phyloP scores from a whole-genome alignment of 2,797 vertebrate species.

The Neosilurus mollespiculum region DNA sequence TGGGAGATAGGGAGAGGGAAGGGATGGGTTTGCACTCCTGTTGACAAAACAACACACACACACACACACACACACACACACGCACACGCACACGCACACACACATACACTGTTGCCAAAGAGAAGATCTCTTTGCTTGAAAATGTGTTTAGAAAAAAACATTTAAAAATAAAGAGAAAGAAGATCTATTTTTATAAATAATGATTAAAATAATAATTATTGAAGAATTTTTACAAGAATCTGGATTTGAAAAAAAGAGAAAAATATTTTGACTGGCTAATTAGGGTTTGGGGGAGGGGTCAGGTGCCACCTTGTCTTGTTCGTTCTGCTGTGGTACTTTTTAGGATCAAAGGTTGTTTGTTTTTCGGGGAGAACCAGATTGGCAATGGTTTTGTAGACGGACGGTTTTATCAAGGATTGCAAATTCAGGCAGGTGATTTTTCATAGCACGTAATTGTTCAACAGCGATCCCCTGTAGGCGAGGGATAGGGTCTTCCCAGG shows the following conservation, averaged over 20 bases:
- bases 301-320: slow-evolving; percentile 99
- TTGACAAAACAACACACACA: slow-evolving; percentile 85
- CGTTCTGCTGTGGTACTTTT: slow-evolving; percentile 99
- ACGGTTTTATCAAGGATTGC: slow-evolving; percentile 85
- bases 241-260: slow-evolving; percentile 99
- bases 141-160: slow-evolving; percentile 99
- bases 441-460: slow-evolving; percentile 98
- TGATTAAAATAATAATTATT: slow-evolving; percentile 87
- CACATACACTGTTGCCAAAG: slow-evolving; percentile 99
- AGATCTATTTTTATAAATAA: slow-evolving; percentile 99
- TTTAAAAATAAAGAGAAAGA: slow-evolving; percentile 88
- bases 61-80: slow-evolving; percentile 43
- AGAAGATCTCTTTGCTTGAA: slow-evolving; percentile 99
- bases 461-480: slow-evolving; percentile 92
- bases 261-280: slow-evolving; percentile 99
- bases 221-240: slow-evolving; percentile 99
- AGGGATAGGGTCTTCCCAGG: slow-evolving; percentile 92
- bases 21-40: slow-evolving; percentile 89
- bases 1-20: slow-evolving; percentile 89
- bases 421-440: slow-evolving; percentile 98
- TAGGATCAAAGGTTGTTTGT: slow-evolving; percentile 98
- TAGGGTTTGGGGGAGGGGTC: slow-evolving; percentile 82
- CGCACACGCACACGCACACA: slow-evolving; percentile 74
- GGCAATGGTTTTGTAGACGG: slow-evolving; percentile 98
- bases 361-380: slow-evolving; percentile 91